phyloP scores from a whole-genome alignment of 2,797 vertebrate genomes.

The Ispidina picta region DNA sequence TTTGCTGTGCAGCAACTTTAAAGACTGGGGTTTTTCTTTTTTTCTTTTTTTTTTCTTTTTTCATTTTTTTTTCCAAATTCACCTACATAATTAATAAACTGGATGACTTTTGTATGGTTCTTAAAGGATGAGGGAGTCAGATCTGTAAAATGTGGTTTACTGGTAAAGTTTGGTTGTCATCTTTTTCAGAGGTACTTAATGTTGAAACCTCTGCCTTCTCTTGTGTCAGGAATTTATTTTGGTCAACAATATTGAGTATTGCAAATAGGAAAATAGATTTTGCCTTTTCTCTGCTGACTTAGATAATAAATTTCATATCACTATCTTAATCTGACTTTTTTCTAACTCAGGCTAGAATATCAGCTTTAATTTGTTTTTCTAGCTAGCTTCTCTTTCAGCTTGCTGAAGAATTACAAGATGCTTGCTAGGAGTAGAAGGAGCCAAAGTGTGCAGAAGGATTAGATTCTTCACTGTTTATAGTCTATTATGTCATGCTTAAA shows the following conservation, averaged over 20 bases:
- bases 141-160: not conserved
- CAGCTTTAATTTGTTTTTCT: not conserved
- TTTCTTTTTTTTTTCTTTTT: too few relatives aligned
- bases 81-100: not conserved
- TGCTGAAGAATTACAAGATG: not conserved
- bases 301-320: not conserved
- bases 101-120: not conserved
- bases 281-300: not conserved
- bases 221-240: not conserved
- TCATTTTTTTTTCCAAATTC: not conserved
- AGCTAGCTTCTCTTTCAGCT: not conserved
- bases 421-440: not conserved
- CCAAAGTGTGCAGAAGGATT: not conserved
- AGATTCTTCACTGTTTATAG: not conserved
- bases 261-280: not conserved
- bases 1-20: not conserved
- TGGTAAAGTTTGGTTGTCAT: not conserved
- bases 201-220: not conserved
- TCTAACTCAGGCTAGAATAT: not conserved
- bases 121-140: not conserved
- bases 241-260: not conserved
- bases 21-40: not conserved
- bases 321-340: not conserved
- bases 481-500: not conserved
- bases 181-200: not conserved